Evolutionary conservation across 2,888 invertebrate genomes (phyloP).

Genomic region (Liposcelis brunnea): DNA sequence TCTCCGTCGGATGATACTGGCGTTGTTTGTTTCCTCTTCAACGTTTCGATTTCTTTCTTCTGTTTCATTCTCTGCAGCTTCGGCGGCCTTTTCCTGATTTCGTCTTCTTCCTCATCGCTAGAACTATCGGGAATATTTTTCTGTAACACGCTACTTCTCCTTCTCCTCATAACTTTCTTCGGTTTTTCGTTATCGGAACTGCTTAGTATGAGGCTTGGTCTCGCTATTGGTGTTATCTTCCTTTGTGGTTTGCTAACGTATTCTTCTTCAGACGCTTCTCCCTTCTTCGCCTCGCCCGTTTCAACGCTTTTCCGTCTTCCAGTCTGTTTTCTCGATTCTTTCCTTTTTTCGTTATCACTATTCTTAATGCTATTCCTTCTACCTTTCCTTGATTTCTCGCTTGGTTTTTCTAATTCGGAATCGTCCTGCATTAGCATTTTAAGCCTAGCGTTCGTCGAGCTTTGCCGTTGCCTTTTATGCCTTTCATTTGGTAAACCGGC

Average conservation of each 20-base stretch:
- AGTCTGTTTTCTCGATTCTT: too few relatives aligned
- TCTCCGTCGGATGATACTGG: conserved; percentile 14
- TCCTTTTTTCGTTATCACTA: neutral
- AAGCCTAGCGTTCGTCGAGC: neutral
- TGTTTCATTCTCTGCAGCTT: conserved; percentile 20
- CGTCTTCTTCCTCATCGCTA: conserved; percentile 2
- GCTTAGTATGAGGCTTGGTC: conserved; percentile 6
- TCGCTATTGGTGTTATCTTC: neutral
- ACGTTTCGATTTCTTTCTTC: conserved; percentile 22
- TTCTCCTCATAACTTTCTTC: neutral
- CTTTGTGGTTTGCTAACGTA: neutral
- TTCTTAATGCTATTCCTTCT: neutral
- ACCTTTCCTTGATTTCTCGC: neutral
- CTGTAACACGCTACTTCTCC: neutral
- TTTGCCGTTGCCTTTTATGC: conserved; percentile 2
- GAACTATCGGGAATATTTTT: conserved; percentile 6
- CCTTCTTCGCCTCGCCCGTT: too few relatives aligned
- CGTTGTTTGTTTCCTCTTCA: too few relatives aligned
- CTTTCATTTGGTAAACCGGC: too few relatives aligned
- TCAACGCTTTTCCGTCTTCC: too few relatives aligned
- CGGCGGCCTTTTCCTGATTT: neutral
- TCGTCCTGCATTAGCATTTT: conserved; percentile 1
- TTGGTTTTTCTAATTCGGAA: neutral
- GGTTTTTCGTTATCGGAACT: conserved; percentile 5
- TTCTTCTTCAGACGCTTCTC: too few relatives aligned